Evolutionary conservation across 2,113 vertebrate genomes (phyloP).

Genomic region (Urocynchramus pylzowi): DNA sequence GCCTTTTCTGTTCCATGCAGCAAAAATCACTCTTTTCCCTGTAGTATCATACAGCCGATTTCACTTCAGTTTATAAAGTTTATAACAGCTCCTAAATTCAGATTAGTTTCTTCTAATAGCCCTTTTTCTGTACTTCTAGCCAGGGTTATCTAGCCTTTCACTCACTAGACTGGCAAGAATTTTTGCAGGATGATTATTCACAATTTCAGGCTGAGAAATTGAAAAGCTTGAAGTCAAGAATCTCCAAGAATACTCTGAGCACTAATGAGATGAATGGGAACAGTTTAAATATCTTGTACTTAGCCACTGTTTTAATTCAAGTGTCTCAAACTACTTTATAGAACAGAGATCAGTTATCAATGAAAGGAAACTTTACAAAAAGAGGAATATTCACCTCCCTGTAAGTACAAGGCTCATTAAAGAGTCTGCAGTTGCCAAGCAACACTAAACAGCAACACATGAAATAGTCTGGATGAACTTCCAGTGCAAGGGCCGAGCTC

Average conservation of each 20-base stretch:
- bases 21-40: not conserved
- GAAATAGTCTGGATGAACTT: not conserved
- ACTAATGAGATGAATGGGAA: not conserved
- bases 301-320: not conserved
- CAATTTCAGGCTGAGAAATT: not conserved
- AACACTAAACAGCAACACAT: constrained; percentile 29
- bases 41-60: not conserved
- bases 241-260: not conserved
- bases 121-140: not conserved
- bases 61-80: not conserved
- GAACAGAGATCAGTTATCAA: not conserved
- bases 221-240: not conserved
- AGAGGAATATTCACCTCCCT: not conserved
- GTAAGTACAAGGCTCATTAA: constrained; percentile 1
- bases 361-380: not conserved
- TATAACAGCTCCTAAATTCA: not conserved
- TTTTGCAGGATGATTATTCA: not conserved
- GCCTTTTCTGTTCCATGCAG: not conserved
- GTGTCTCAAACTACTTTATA: not conserved
- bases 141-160: not conserved
- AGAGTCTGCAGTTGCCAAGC: constrained; percentile 25
- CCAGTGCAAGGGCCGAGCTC: not conserved
- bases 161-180: not conserved
- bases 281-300: not conserved
- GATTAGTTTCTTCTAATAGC: not conserved